Base-by-base conservation (phyloP, 2,797 vertebrate species). In the Sus cebifrons region DNA sequence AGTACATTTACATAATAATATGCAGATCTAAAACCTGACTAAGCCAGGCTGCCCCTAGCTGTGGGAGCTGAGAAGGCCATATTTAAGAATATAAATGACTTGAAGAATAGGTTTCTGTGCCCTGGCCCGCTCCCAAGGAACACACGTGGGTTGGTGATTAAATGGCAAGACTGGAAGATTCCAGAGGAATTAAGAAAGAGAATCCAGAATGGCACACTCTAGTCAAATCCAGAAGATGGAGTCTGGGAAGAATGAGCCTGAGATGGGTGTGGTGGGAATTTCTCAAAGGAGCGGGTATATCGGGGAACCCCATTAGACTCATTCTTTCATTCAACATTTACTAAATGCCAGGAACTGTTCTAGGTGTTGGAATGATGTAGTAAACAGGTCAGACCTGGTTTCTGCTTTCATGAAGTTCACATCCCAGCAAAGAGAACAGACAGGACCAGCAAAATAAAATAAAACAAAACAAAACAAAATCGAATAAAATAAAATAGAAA, bases 71-170 rank as follows among this genome's bases (percentile, higher is more conserved):
- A 97, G 56, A 94, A 97, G 93, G 73, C 96, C 93, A 56, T 94
- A 98, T 95, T 95, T 96, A 98, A 90, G 97, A 98, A 98, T 98
- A 96, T 95, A 95, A 97, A 98, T 98, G 32, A 96, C 96, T 96
- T 96, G 49, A 78, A 93, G 92, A 97, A 86, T 68, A 91, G 12
- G 64, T 95, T 94, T 96, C 88, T 20, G 49, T 64, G 79, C 95
- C 82, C 93, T 96, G 93, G 95, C 74, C 88, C 16, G 54, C 65
- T 97, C 96, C 95, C 86, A 88, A 88, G 93, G 87, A 93, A 79
- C 79, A 32, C 93, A 70, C 9, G 8, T 78, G 78, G 92, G 89
- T 96, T 77, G 44, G 44, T 56, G 78, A 94, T 92, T 81, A 92
- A 94, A 81, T 89, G 68, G 82, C 70, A 96, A 91, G 93, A 78